Evolutionary conservation across 2,797 vertebrate species (phyloP), one percentile per base, ranked within the genome.

Genomic region (Syndactyla subalaris): DNA sequence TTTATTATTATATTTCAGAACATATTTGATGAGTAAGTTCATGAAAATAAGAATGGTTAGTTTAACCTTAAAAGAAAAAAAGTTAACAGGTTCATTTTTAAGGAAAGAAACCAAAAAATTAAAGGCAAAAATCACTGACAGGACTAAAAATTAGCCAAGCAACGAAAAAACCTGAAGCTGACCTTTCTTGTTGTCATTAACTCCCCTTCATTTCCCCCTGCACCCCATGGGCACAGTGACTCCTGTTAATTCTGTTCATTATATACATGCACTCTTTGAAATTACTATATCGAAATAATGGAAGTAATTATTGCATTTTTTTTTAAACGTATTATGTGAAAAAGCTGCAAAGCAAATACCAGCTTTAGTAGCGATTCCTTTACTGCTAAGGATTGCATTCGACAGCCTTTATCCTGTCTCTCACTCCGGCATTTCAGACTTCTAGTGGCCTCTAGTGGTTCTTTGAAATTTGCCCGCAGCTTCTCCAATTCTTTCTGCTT

Each of bases 391-490:
- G 16, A 58, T 9, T 29, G 21, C 27, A 9, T 12, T 75, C 3
- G 0, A 34, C 36, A 45, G 15, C 4, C 2, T 68, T 88, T 41
- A 20, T 3, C 7, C n/a, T 5, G 3, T 6, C 20, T 36, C 17
- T 15, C 41, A n/a, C 18, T 2, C 12, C 43, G 6, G 14, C 14
- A 59, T 81, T 70, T 36, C 81, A 85, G 91, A 2, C 73, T 84
- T 92, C 10, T 61, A 76, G 59, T 85, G 96, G 29, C 96, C 93
- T 95, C 96, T 96, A 92, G 88, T 30, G 93, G 95, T 61, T n/a
- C 34, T 67, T 15, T 27, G 70, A 61, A 63, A 67, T 36, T 72
- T 81, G 23, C 26, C 22, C 26, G 4, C 59, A 32, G 30, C 15
- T 74, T 55, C 26, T 39, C 15, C 30, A 15, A 13, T 58, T 72